Evolutionary conservation across 2,888 invertebrate genomes (phyloP), one percentile per base, ranked within the genome.

Genomic region (Ptychoptera contaminata): DNA sequence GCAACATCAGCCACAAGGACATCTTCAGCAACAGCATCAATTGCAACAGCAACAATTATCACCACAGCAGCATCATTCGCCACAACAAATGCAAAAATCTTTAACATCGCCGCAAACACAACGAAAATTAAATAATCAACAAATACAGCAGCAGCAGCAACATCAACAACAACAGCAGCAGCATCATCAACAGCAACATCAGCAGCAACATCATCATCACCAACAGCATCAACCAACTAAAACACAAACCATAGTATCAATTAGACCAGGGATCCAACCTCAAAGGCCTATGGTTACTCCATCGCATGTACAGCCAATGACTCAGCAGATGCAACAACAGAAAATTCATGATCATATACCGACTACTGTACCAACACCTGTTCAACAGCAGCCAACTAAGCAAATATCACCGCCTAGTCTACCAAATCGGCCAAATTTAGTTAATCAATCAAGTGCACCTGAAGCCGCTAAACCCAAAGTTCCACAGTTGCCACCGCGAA

Each of bases 401-500:
- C 47, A 43, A 40, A 50, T 50, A 14, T 30, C 54, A 37, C 43
- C 55, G 50, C 36, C 48, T 2, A 52, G 51, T 40, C 43, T 51
- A 11, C 51, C 51, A 16, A 49, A 41, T 48, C 12, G 35, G 11
- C 14, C 46, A 16, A 47, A 44, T 39, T 23, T 23, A 23, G 23
- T 23, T 5, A 23, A 23, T 23, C 47, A 35, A 39, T 16, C 40
- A 9, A 2, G 16, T 12, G 11, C 32, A 12, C 12, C 44, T 7
- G 47, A 50, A 30, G 42, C 40, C 5, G 36, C 34, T 2, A 48
- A 47, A 44, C 12, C 44, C 12, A 46, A 49, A 43, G 48, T 51
- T 39, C 65, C 66, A 2, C 63, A 65, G 48, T 44, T 65, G 44
- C 65, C 65, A 42, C 65, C 65, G 8, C 61, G 65, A 14, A 52